Evolutionary conservation across 2,888 invertebrate genomes (phyloP), one percentile per base, ranked within the genome.

Genomic region (Philonicus albiceps): DNA sequence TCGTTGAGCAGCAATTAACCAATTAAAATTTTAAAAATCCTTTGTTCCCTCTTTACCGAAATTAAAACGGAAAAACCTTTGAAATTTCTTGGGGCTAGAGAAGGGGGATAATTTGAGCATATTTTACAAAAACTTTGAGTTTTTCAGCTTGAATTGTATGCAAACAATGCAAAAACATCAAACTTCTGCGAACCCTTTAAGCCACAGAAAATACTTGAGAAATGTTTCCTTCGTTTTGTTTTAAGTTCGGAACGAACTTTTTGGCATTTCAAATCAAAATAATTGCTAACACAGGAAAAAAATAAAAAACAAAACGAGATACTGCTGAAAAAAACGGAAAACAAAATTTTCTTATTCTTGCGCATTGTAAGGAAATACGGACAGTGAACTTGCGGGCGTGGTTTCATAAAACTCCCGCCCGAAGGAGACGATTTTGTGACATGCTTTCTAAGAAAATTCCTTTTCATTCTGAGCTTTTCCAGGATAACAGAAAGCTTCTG

Each of bases 331-430:
- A 55, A 27, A 81, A 49, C 22, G 5, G 11, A 55, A 64, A 81
- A 81, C 34, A 64, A 55, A 55, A 64, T 31, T 81, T 81, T 81
- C 55, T 81, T 81, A 81, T 81, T 81, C 84, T 84, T 84, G 84
- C 84, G 84, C 84, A 84, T 73, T 84, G 34, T 30, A 84, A 43
- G 22, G 40, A 73, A n/a, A 40, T 11, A 43, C 34, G 34, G 73
- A 3, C 27, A 22, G 22, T 73, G 43, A 72, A 53, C 16, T 40
- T 40, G 40, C 84, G 73, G 84, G 84, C 84, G 84, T 84, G 84
- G 84, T 84, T 84, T 73, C 27, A 16, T 16, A 3, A 72, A 30
- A 43, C 72, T 73, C 72, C 37, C 84, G 84, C 84, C 84, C 73
- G 84, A 84, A 84, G 84, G 84, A 72, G 37, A 43, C 19, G 31